Conservation (phyloP, 2,797 vertebrate species). For the Chelidonichthys spinosus region DNA sequence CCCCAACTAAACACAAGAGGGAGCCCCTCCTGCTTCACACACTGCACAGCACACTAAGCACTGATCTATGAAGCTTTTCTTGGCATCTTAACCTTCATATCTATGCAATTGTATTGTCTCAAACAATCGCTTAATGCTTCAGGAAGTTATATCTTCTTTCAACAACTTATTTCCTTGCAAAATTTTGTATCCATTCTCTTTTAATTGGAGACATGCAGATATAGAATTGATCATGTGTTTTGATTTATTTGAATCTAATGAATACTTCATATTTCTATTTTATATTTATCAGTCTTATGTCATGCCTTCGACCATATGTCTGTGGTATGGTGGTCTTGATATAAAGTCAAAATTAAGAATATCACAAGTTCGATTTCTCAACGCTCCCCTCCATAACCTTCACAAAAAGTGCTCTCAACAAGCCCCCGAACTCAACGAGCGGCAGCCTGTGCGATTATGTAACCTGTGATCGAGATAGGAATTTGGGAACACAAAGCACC, state of each 20-base stretch:
- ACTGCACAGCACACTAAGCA: not conserved
- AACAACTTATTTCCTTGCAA: not conserved
- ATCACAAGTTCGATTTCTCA: not conserved
- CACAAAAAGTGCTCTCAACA: slow-evolving; percentile 25
- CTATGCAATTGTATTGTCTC: not conserved
- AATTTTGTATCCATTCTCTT: not conserved
- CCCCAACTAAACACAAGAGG: slow-evolving; percentile 51
- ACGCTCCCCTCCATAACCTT: slow-evolving; percentile 14
- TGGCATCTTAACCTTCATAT: not conserved
- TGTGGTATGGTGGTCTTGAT: not conserved
- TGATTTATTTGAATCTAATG: not conserved
- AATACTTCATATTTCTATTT: not conserved
- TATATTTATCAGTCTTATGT: not conserved
- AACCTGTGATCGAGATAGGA: slow-evolving; percentile 64
- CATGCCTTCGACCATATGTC: not conserved
- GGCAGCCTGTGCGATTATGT: slow-evolving; percentile 54
- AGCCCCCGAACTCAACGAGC: slow-evolving; percentile 18
- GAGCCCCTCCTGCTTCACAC: slow-evolving; percentile 19
- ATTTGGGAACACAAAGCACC: slow-evolving; percentile 68
- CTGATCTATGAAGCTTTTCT: not conserved
- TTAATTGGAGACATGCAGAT: not conserved
- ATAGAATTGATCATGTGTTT: not conserved
- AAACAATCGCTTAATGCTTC: not conserved
- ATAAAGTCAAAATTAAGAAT: not conserved
- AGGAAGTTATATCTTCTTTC: not conserved